phyloP scores from a whole-genome alignment of 1,140 invertebrate genomes.

The Ctenoplectra terminalis region DNA sequence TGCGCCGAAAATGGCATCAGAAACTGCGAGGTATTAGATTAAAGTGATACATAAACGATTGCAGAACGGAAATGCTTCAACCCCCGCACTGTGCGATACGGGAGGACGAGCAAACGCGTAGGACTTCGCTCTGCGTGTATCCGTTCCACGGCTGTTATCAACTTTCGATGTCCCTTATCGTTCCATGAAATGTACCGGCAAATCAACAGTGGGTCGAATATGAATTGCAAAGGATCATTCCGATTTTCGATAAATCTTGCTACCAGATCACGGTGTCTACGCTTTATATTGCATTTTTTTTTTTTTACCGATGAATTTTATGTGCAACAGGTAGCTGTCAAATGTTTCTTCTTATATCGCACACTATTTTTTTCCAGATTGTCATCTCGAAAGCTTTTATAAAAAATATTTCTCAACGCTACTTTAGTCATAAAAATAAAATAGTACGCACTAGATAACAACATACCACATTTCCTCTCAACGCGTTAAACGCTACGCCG shows the following conservation, averaged over 20 bases:
- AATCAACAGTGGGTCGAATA: conserved; percentile 49
- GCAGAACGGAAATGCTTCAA: conserved; percentile 56
- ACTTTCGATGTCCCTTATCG: conserved; percentile 56
- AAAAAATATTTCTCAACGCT: too few relatives aligned
- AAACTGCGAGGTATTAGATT: conserved; percentile 36
- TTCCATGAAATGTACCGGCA: conserved; percentile 48
- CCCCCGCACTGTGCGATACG: conserved; percentile 65
- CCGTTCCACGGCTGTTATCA: conserved; percentile 61
- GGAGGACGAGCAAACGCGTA: conserved; percentile 60
- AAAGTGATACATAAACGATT: conserved; percentile 26
- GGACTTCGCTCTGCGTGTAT: conserved; percentile 63
- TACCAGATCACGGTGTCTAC: too few relatives aligned
- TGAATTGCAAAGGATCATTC: conserved; percentile 26
- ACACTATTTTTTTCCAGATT: too few relatives aligned
- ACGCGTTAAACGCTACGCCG: too few relatives aligned
- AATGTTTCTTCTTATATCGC: too few relatives aligned
- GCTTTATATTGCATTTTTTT: too few relatives aligned
- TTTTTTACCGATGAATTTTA: too few relatives aligned
- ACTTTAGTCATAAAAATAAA: too few relatives aligned
- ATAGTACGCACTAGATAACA: too few relatives aligned
- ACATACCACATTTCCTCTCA: too few relatives aligned
- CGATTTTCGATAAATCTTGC: conserved; percentile 19
- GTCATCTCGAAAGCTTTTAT: too few relatives aligned
- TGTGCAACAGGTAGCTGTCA: too few relatives aligned
- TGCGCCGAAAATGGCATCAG: background rate